Evolutionary conservation across 2,113 vertebrate species (phyloP).

Genomic region (Ranitomeya variabilis): DNA sequence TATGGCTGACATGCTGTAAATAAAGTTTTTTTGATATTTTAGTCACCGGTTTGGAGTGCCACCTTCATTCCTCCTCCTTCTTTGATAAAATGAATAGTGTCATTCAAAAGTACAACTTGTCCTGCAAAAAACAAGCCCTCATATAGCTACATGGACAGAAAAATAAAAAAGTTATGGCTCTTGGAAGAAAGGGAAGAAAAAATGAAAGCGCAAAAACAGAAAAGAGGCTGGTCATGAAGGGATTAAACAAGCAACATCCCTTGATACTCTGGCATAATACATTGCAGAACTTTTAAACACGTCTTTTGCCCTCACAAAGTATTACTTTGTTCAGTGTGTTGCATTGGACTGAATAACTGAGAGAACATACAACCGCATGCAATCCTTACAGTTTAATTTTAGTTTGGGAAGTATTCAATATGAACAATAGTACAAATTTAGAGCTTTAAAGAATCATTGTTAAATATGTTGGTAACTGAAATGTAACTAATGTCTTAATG

Average conservation of each 20-base stretch:
- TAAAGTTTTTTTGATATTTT: no score
- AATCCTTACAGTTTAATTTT: slow-evolving; percentile 42
- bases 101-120: no score
- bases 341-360: slow-evolving; percentile 13
- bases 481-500: slow-evolving; percentile 56
- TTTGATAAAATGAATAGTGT: no score
- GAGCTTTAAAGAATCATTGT: slow-evolving; percentile 37
- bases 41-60: no score
- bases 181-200: no score
- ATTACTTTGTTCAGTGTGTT: slow-evolving; percentile 7
- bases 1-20: no score
- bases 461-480: slow-evolving; percentile 33
- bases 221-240: no score
- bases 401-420: slow-evolving; percentile 27
- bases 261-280: background rate
- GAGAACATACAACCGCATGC: slow-evolving; percentile 28
- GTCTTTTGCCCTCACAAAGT: background rate
- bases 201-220: no score
- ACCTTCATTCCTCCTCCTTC: no score
- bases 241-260: background rate
- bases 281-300: background rate
- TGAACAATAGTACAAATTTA: slow-evolving; percentile 51
- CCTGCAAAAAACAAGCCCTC: no score
- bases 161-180: no score
- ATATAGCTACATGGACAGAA: no score